These are phyloP conservation scores for Grapholita molesta DNA, from an alignment of 1,140 invertebrate species.

Conservation along the genomic window DNA sequence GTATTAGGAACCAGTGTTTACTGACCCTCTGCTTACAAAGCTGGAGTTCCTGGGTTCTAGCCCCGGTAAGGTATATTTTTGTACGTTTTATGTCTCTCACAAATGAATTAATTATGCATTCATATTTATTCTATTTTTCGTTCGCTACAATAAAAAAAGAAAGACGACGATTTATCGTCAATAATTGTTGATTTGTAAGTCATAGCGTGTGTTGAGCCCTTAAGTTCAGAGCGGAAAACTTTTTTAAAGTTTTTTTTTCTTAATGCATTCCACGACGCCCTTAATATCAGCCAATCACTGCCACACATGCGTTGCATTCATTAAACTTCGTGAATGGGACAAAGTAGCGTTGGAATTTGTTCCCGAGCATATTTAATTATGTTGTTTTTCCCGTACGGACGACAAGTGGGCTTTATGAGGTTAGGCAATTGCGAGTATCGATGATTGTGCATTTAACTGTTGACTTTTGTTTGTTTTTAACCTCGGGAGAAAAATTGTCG, in stretches of 20 bases:
- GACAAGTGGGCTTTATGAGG: constrained; percentile 1
- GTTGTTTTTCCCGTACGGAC: not conserved
- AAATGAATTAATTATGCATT: too few relatives aligned
- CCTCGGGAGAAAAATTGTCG: not conserved
- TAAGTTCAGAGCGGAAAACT: too few relatives aligned
- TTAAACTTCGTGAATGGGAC: not conserved
- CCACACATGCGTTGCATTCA: not conserved
- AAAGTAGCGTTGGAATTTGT: not conserved
- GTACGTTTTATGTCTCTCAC: too few relatives aligned
- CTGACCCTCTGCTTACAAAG: too few relatives aligned
- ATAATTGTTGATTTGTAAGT: too few relatives aligned
- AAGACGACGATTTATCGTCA: too few relatives aligned
- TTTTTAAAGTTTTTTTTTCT: too few relatives aligned
- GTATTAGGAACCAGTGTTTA: not conserved
- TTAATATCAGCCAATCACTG: not conserved
- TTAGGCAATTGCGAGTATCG: not conserved
- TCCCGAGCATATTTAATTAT: not conserved
- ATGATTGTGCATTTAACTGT: not conserved
- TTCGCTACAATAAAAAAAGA: too few relatives aligned
- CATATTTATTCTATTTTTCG: too few relatives aligned
- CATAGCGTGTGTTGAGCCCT: too few relatives aligned
- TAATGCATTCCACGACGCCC: too few relatives aligned
- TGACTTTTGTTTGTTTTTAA: not conserved
- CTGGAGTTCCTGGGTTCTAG: too few relatives aligned
- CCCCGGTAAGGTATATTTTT: not conserved